Conservation (phyloP, 2,113 vertebrate genomes). For the Seriola quinqueradiata region DNA sequence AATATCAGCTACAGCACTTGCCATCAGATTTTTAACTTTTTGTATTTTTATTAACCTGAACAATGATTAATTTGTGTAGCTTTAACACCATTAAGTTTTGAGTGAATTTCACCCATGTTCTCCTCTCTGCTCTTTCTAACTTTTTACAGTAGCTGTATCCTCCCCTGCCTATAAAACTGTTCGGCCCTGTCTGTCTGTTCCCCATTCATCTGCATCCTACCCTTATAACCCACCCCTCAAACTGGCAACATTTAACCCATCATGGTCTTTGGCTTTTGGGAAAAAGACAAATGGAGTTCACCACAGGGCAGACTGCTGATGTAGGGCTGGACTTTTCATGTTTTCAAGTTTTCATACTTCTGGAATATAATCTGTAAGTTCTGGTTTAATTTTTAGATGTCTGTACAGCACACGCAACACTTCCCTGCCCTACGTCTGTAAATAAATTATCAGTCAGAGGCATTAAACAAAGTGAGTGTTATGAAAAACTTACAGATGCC, state of each 20-base stretch:
- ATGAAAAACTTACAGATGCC: no score
- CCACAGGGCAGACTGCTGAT: no score
- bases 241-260: background rate
- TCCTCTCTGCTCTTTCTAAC: background rate
- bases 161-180: background rate
- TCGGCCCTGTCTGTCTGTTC: background rate
- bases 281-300: background rate
- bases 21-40: background rate
- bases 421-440: no score
- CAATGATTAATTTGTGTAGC: conserved; percentile 5
- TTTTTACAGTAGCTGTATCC: background rate
- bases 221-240: background rate
- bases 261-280: background rate
- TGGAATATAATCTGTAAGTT: background rate
- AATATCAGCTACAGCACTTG: background rate
- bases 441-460: no score
- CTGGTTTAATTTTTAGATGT: background rate
- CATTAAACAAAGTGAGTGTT: no score
- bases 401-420: background rate
- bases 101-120: background rate
- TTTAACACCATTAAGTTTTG: background rate
- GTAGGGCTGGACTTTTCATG: no score
- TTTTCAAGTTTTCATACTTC: background rate
- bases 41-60: conserved; percentile 7
- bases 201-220: background rate